phyloP scores from a whole-genome alignment of 2,888 invertebrate species.

The Epirrhoe tristata region DNA sequence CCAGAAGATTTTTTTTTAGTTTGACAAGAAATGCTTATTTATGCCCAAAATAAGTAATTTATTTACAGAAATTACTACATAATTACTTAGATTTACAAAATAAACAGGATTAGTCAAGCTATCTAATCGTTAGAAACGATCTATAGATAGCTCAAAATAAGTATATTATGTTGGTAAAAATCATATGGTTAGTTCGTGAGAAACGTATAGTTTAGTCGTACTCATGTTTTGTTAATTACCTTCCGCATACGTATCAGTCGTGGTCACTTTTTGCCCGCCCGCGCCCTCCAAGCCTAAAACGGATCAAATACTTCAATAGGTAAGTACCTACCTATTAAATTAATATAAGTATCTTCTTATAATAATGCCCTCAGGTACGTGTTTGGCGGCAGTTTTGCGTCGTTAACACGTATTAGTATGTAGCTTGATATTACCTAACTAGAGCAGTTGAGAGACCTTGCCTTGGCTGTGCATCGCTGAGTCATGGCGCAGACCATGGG shows the following conservation, averaged over 20 bases:
- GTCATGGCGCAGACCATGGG: slow-evolving; percentile 57
- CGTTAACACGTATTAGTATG: slow-evolving; percentile 72
- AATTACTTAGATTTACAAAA: no score
- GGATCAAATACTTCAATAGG: slow-evolving; percentile 24
- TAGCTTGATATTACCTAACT: slow-evolving; percentile 44
- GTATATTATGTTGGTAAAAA: no score
- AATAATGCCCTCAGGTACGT: slow-evolving; percentile 60
- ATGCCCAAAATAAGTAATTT: no score
- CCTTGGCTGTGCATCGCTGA: slow-evolving; percentile 63
- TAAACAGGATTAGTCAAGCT: no score
- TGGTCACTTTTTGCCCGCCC: slow-evolving; percentile 38
- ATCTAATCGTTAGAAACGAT: no score
- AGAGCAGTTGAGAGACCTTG: slow-evolving; percentile 65
- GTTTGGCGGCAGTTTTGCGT: slow-evolving; percentile 54
- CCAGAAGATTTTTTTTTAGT: no score
- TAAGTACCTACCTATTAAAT: slow-evolving; percentile 18
- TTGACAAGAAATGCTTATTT: no score
- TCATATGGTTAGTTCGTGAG: slow-evolving; percentile 15
- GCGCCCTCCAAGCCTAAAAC: slow-evolving; percentile 31
- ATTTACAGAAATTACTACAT: no score
- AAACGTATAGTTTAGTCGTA: slow-evolving; percentile 12
- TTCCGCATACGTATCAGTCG: slow-evolving; percentile 40
- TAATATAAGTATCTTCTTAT: slow-evolving; percentile 51
- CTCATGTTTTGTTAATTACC: slow-evolving; percentile 33
- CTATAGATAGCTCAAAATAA: no score